These are phyloP conservation scores for Harpagoxenus sublaevis DNA, from an alignment of 2,888 invertebrate species.

Conservation along the genomic window DNA sequence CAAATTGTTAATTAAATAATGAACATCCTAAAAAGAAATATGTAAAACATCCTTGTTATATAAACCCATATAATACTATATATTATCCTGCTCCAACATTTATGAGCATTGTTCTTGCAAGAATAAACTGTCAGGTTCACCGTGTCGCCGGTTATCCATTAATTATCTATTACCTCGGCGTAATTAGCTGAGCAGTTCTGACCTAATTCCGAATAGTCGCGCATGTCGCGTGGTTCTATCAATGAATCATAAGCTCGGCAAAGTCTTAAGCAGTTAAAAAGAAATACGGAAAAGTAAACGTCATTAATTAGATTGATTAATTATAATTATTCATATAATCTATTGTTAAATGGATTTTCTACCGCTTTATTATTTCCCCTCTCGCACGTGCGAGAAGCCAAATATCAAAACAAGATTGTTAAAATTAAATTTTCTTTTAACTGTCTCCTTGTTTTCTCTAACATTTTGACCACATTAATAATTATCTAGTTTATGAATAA, in stretches of 20 bases:
- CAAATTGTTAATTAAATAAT: constrained; percentile 13
- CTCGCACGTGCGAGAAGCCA: no score
- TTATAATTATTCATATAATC: neutral
- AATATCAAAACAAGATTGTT: no score
- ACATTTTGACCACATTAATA: no score
- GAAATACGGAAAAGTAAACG: neutral
- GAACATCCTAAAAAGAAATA: neutral
- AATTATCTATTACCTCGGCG: constrained; percentile 44
- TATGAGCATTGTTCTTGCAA: constrained; percentile 47
- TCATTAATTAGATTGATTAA: neutral
- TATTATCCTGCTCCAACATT: constrained; percentile 36
- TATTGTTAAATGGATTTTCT: neutral
- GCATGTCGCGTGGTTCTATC: neutral
- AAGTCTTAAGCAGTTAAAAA: neutral
- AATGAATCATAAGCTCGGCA: constrained; percentile 34
- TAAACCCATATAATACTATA: neutral
- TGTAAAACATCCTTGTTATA: neutral
- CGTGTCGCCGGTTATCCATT: constrained; percentile 50
- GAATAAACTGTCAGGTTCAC: constrained; percentile 48
- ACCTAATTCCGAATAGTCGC: constrained; percentile 42
- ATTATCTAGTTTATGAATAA: no score
- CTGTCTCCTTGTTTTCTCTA: no score
- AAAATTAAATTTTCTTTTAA: no score
- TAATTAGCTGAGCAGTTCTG: constrained; percentile 48
- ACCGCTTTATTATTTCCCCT: neutral